phyloP scores from a whole-genome alignment of 2,888 invertebrate species.

The Myopa tessellatipennis region DNA sequence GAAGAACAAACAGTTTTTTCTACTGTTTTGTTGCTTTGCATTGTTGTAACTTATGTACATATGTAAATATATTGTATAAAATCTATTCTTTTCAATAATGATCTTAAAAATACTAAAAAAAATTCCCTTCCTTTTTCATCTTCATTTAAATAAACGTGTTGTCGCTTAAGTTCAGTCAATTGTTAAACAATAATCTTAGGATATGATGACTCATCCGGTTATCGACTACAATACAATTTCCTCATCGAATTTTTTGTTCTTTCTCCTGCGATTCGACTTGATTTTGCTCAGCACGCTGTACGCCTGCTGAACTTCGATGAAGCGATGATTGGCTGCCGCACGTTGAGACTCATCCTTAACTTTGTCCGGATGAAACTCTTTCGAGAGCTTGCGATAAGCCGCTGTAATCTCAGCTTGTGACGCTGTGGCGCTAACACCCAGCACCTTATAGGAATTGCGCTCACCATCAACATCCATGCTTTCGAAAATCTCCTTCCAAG shows the following conservation, averaged over 20 bases:
- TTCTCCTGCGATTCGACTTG: conserved; percentile 79
- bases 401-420: conserved; percentile 87
- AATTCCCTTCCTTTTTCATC: too few species aligned
- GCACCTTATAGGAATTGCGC: conserved; percentile 85
- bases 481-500: conserved; percentile 88
- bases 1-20: too few species aligned
- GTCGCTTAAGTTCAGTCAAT: too few species aligned
- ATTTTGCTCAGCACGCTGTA: conserved; percentile 89
- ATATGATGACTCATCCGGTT: background rate
- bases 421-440: conserved; percentile 82
- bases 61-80: too few species aligned
- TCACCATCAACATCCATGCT: conserved; percentile 92
- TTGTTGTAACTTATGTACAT: too few species aligned
- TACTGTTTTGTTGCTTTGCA: too few species aligned
- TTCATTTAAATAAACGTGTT: too few species aligned
- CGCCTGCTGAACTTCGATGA: conserved; percentile 93
- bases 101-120: too few species aligned
- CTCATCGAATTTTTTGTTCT: conserved; percentile 77
- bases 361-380: conserved; percentile 92
- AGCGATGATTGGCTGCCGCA: conserved; percentile 81
- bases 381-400: conserved; percentile 83
- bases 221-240: conserved; percentile 56
- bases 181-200: too few species aligned
- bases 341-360: conserved; percentile 79
- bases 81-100: too few species aligned